Evolutionary conservation across 2,113 vertebrate genomes (phyloP).

Genomic region (Saiga tatarica): DNA sequence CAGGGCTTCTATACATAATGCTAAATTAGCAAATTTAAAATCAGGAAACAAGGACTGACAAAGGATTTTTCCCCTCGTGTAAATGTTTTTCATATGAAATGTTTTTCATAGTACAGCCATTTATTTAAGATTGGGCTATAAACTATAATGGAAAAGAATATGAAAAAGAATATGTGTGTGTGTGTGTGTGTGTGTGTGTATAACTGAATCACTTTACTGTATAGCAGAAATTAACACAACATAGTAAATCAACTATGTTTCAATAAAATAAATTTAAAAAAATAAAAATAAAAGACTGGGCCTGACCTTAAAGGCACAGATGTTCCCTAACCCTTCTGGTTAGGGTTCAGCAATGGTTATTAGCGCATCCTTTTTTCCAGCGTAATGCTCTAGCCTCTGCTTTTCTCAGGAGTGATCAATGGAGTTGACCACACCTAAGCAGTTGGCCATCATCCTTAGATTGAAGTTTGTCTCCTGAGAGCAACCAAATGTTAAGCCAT

Average conservation of each 20-base stretch:
- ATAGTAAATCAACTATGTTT: neutral
- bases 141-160: neutral
- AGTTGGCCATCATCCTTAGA: neutral
- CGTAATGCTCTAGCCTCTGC: rapidly evolving
- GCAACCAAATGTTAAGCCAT: neutral
- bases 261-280: neutral
- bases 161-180: neutral
- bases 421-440: neutral
- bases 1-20: neutral
- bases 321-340: neutral
- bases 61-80: neutral
- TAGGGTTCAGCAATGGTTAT: neutral
- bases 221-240: neutral
- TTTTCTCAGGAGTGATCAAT: neutral
- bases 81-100: slow-evolving; percentile 5
- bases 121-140: neutral
- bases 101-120: neutral
- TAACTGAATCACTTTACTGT: neutral
- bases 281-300: neutral
- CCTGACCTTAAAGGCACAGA: neutral
- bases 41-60: neutral
- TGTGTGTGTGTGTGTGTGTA: neutral
- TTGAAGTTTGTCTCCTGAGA: neutral
- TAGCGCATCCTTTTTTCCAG: neutral
- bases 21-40: neutral